phyloP scores from a whole-genome alignment of 2,888 invertebrate species.

The Metopia argyrocephala region DNA sequence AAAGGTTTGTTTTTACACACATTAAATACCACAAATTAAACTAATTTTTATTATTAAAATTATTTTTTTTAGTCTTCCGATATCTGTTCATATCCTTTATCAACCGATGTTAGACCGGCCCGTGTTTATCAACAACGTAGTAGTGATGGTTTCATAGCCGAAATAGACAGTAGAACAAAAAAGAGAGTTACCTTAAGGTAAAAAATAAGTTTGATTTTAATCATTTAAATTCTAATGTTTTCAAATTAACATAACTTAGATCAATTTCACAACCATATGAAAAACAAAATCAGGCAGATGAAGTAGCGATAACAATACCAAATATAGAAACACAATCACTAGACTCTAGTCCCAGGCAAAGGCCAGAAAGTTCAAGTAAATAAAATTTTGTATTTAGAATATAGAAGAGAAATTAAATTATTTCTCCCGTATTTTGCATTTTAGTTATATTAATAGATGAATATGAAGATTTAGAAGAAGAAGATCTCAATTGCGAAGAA shows the following conservation, averaged over 20 bases:
- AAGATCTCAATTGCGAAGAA: constrained; percentile 78
- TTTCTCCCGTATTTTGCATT: constrained; percentile 17
- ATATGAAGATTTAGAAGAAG: constrained; percentile 78
- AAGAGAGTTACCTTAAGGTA: constrained; percentile 92
- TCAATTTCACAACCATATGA: constrained; percentile 78
- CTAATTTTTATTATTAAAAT: background rate
- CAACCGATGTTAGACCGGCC: constrained; percentile 69
- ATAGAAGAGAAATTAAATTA: background rate
- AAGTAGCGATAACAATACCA: constrained; percentile 65
- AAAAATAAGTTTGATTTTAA: constrained; percentile 65
- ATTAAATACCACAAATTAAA: background rate
- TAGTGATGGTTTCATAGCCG: constrained; percentile 79
- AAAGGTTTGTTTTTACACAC: constrained; percentile 66
- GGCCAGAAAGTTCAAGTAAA: constrained; percentile 84
- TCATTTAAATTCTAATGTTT: no score
- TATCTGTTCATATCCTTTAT: constrained; percentile 74
- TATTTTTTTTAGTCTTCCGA: constrained; percentile 71
- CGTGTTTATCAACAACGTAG: constrained; percentile 69
- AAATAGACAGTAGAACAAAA: constrained; percentile 88
- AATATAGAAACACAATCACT: constrained; percentile 69
- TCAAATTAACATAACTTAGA: no score
- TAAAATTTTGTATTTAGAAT: background rate
- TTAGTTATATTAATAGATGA: constrained; percentile 78
- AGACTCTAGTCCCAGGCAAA: constrained; percentile 79
- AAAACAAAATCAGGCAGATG: constrained; percentile 56